Evolutionary conservation across 1,140 invertebrate genomes (phyloP), one percentile per base, ranked within the genome.

Genomic region (Megathymus violae): DNA sequence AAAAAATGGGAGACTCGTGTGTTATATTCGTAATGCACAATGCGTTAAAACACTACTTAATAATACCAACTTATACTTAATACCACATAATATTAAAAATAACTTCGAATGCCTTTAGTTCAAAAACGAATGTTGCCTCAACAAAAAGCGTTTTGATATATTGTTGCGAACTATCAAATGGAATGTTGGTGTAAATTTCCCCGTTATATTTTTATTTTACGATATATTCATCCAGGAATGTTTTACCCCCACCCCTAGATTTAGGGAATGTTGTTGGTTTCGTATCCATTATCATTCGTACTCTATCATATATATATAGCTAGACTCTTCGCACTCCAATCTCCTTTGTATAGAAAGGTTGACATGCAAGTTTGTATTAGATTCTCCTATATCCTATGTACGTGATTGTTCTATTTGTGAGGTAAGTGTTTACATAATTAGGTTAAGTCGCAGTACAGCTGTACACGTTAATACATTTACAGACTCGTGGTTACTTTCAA

Each of bases 121-220:
- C 34, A 40, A 50, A 56, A 50, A 50, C 48, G 46, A 82, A 81
- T 90, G 85, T 88, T 91, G 86, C 83, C 83, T 85, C 44, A 69
- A 82, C 83, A 62, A 69, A 76, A 62, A 67, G 76, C 67, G 68
- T 67, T 84, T 76, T 81, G 62, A 61, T 36, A 63, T 47, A 50
- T 61, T 65, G 82, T 83, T 77, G 83, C 81, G 76, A 82, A 74
- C 64, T 86, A 77, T 87, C 89, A 91, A 91, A 91, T 92, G 90
- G 89, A 92, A 92, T 92, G 90, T 92, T 92, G 90, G 90, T 92
- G 90, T 92, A 90, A 82, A 85, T 84, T 88, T 82, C 68, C 77
- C 83, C 72, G 51, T 51, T 68, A 77, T 75, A 67, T 71, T 76
- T 79, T 80, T 78, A 36, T 74, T 80, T 67, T 67, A 64, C 50